phyloP scores from a whole-genome alignment of 2,797 vertebrate species.

The Harpagifer antarcticus region DNA sequence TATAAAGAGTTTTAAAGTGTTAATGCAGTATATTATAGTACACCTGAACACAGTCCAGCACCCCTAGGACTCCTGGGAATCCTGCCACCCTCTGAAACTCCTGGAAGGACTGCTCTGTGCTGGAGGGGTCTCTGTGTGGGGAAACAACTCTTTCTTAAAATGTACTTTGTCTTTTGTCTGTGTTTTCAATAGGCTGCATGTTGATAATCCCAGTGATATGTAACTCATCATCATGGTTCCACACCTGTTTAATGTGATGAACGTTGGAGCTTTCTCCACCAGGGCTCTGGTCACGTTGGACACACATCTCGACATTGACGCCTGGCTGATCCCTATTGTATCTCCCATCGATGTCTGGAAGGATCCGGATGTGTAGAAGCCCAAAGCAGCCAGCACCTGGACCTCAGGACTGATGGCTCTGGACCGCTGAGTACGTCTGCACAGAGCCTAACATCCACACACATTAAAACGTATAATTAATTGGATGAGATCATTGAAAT shows the following conservation, averaged over 20 bases:
- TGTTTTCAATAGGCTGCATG: too few species aligned
- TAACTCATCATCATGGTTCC: too few species aligned
- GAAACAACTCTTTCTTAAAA: not conserved
- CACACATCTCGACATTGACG: slow-evolving; percentile 98
- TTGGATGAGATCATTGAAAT: not conserved
- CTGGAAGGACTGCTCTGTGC: slow-evolving; percentile 87
- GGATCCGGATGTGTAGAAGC: slow-evolving; percentile 96
- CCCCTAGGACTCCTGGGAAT: slow-evolving; percentile 92
- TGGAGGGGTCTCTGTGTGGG: slow-evolving; percentile 80
- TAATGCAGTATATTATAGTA: not conserved
- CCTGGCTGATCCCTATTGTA: slow-evolving; percentile 97
- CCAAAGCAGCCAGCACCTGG: slow-evolving; percentile 94
- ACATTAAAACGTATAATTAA: not conserved
- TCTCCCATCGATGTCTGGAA: slow-evolving; percentile 98
- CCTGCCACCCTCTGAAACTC: slow-evolving; percentile 93
- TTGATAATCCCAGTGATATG: too few species aligned
- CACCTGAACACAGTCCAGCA: slow-evolving; percentile 91
- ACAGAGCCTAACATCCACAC: slow-evolving; percentile 76
- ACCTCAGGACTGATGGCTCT: slow-evolving; percentile 97
- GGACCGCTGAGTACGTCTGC: slow-evolving; percentile 93
- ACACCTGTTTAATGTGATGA: slow-evolving; percentile 82
- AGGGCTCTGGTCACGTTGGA: slow-evolving; percentile 94
- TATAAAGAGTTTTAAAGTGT: not conserved
- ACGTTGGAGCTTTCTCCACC: slow-evolving; percentile 92
- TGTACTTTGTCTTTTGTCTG: too few species aligned